Conservation (phyloP, 23 tunicate genomes). For the Phallusia fumigata region DNA sequence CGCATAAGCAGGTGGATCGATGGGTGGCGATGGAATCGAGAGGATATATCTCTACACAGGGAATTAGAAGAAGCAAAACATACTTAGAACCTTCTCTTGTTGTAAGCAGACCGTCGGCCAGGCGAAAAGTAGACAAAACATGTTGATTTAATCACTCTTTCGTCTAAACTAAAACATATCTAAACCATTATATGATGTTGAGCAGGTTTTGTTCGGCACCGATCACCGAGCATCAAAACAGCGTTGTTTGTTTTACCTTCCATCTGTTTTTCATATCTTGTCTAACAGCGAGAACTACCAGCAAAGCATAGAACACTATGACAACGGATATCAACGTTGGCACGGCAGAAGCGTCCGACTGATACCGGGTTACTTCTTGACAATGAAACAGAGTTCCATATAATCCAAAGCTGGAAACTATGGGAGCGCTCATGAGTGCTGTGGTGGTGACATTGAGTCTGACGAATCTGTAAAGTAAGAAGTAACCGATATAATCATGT, state of each 20-base stretch:
- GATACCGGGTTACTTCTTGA: background rate
- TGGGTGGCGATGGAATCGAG: constrained; percentile 26
- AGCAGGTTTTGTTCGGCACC: too few relatives aligned
- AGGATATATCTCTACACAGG: constrained; percentile 52
- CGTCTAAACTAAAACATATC: too few relatives aligned
- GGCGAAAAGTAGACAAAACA: too few relatives aligned
- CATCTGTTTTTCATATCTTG: constrained; percentile 63
- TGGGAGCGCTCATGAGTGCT: constrained; percentile 53
- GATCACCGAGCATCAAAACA: too few relatives aligned
- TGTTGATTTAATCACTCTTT: too few relatives aligned
- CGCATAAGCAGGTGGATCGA: constrained; percentile 11
- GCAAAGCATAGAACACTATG: background rate
- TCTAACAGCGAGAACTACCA: background rate
- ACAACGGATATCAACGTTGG: constrained; percentile 30
- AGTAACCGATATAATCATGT: too few relatives aligned
- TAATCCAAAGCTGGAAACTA: constrained; percentile 53
- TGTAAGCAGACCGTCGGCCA: too few relatives aligned
- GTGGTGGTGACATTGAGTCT: constrained; percentile 58
- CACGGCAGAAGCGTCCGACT: constrained; percentile 21
- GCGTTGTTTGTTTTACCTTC: constrained; percentile 46
- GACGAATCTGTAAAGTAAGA: constrained; percentile 52
- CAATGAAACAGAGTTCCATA: constrained; percentile 69
- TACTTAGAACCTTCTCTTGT: too few relatives aligned
- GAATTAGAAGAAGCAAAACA: too few relatives aligned
- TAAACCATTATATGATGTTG: too few relatives aligned